Conservation (phyloP, 2,888 invertebrate species). For the Nemoura dubitans region DNA sequence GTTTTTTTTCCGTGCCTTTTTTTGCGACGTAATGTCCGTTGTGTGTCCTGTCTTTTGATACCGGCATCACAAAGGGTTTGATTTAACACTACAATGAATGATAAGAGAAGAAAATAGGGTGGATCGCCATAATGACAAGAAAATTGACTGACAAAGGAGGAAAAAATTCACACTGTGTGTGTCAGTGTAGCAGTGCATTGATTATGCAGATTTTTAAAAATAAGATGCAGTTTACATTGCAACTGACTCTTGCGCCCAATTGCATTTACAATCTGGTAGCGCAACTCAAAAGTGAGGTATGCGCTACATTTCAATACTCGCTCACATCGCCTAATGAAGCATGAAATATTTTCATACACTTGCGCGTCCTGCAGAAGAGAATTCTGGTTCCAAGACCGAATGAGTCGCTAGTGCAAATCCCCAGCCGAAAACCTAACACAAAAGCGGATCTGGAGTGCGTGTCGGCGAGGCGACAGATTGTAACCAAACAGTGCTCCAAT, state of each 20-base stretch:
- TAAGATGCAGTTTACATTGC: slow-evolving; percentile 20
- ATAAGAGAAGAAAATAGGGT: slow-evolving; percentile 35
- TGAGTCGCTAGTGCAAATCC: neutral
- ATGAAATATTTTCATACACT: too few relatives aligned
- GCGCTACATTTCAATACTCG: too few relatives aligned
- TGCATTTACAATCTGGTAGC: neutral
- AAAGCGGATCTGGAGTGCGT: neutral
- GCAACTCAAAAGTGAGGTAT: neutral
- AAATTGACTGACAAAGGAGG: slow-evolving; percentile 40
- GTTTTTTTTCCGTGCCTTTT: slow-evolving; percentile 24
- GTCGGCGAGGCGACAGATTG: slow-evolving; percentile 20
- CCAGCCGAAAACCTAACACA: neutral
- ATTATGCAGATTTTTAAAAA: neutral
- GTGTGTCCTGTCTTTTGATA: slow-evolving; percentile 33
- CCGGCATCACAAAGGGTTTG: slow-evolving; percentile 28
- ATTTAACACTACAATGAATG: slow-evolving; percentile 41
- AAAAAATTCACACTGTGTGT: neutral
- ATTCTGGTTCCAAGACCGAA: neutral
- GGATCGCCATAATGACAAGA: slow-evolving; percentile 30
- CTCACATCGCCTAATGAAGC: too few relatives aligned
- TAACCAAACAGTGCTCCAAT: slow-evolving; percentile 37
- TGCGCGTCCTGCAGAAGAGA: too few relatives aligned
- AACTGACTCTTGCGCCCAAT: neutral
- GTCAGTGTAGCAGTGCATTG: neutral
- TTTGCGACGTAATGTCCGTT: slow-evolving; percentile 14